phyloP scores from a whole-genome alignment of 1,140 invertebrate genomes.

The Pomacea maculata region DNA sequence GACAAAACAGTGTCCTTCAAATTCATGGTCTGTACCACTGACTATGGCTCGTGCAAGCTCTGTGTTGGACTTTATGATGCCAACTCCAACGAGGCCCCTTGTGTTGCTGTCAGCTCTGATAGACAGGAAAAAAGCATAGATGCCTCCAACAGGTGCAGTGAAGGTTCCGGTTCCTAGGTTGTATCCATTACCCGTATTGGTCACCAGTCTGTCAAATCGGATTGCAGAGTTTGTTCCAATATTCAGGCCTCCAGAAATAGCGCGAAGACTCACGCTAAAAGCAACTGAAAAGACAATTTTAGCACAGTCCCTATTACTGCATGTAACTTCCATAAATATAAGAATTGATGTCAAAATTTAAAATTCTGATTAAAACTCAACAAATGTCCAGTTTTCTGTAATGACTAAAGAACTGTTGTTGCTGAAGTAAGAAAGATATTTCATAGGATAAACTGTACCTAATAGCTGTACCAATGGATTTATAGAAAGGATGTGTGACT shows the following conservation, averaged over 20 bases:
- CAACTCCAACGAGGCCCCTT: not conserved
- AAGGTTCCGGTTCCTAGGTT: not conserved
- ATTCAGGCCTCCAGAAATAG: not conserved
- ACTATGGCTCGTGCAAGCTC: not conserved
- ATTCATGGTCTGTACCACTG: not conserved
- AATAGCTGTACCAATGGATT: too few relatives aligned
- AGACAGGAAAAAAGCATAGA: not conserved
- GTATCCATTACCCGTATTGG: not conserved
- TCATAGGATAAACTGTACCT: too few relatives aligned
- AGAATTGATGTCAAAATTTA: too few relatives aligned
- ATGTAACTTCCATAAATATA: too few relatives aligned
- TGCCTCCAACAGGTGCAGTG: not conserved
- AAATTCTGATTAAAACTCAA: too few relatives aligned
- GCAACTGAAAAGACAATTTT: not conserved
- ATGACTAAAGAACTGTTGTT: too few relatives aligned
- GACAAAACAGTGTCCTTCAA: too few relatives aligned
- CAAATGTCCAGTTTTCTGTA: too few relatives aligned
- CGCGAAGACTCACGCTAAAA: not conserved
- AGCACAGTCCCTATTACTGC: too few relatives aligned
- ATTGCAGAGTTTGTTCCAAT: constrained; percentile 4
- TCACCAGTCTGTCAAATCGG: not conserved
- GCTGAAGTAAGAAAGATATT: too few relatives aligned
- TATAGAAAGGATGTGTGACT: too few relatives aligned
- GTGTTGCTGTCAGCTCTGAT: not conserved
- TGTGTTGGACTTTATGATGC: not conserved